Conservation (phyloP, 2,888 invertebrate species). For the Eupeodes luniger region DNA sequence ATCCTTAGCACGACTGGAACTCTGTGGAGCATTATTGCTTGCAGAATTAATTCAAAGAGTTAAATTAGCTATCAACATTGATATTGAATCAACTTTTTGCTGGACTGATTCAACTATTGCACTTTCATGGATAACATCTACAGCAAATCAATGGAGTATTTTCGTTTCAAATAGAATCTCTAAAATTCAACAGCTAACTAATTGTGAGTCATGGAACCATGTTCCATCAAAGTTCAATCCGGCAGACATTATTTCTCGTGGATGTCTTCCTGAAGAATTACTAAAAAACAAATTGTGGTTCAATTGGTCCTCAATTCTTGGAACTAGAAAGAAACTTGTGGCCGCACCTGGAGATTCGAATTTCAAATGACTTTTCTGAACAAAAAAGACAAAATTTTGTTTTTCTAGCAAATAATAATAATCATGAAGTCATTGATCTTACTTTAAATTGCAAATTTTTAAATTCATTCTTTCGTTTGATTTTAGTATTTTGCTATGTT, state of each 20-base stretch:
- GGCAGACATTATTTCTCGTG: conserved; percentile 52
- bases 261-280: conserved; percentile 36
- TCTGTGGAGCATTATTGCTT: conserved; percentile 78
- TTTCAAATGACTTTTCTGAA: conserved; percentile 6
- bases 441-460: conserved; percentile 17
- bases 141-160: conserved; percentile 8
- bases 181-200: conserved; percentile 9
- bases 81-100: conserved; percentile 12
- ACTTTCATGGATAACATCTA: conserved; percentile 3
- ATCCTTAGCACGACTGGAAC: conserved; percentile 69
- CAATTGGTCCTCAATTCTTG: background rate
- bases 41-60: conserved; percentile 71
- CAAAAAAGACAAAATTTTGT: background rate
- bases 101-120: conserved; percentile 2
- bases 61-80: conserved; percentile 31
- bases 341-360: background rate
- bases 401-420: background rate
- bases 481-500: conserved; percentile 15
- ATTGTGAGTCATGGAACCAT: conserved; percentile 1
- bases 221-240: background rate
- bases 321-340: background rate
- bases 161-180: conserved; percentile 5
- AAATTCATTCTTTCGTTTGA: conserved; percentile 22
- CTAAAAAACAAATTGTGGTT: background rate
- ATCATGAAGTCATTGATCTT: background rate